A percentile compares a stretch with the other conserved stretches of the same genome.
Conservation (phyloP, 2,888 invertebrate species). For the Hypolimnas misippus region DNA sequence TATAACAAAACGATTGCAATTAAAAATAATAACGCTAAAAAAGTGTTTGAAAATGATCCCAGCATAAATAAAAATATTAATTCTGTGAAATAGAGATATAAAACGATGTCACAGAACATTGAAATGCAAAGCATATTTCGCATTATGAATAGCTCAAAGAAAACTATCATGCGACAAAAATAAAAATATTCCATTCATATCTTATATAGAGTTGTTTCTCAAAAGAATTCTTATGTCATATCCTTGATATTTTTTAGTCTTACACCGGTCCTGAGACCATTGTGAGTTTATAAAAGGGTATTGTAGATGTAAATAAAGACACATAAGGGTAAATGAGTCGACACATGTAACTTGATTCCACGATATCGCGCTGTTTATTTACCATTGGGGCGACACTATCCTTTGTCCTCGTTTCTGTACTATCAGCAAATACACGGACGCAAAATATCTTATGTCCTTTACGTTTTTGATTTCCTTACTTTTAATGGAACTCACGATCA, state of each 20-base stretch:
- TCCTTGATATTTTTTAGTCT: constrained; percentile 43
- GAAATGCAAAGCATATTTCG: constrained; percentile 37
- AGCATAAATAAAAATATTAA: neutral
- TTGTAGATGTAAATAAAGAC: constrained; percentile 20
- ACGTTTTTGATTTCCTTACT: neutral
- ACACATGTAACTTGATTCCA: constrained; percentile 34
- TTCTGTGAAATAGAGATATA: constrained; percentile 16
- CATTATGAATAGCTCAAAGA: constrained; percentile 37
- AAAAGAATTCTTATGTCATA: constrained; percentile 48
- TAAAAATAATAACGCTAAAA: neutral
- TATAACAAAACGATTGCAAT: too few species aligned
- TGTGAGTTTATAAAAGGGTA: constrained; percentile 38
- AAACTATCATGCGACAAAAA: constrained; percentile 40
- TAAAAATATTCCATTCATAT: constrained; percentile 38
- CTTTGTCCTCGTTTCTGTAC: constrained; percentile 58
- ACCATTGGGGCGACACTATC: constrained; percentile 58
- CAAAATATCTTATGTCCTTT: neutral
- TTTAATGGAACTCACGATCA: neutral
- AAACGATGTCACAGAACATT: constrained; percentile 19
- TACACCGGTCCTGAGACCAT: constrained; percentile 38
- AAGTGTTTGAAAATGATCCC: neutral
- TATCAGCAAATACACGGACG: constrained; percentile 1
- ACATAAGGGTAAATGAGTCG: constrained; percentile 35
- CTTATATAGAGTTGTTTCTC: constrained; percentile 32
- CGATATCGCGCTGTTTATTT: constrained; percentile 66